phyloP scores from a whole-genome alignment of 1,140 invertebrate species.

The Drosophila prosaltans region DNA sequence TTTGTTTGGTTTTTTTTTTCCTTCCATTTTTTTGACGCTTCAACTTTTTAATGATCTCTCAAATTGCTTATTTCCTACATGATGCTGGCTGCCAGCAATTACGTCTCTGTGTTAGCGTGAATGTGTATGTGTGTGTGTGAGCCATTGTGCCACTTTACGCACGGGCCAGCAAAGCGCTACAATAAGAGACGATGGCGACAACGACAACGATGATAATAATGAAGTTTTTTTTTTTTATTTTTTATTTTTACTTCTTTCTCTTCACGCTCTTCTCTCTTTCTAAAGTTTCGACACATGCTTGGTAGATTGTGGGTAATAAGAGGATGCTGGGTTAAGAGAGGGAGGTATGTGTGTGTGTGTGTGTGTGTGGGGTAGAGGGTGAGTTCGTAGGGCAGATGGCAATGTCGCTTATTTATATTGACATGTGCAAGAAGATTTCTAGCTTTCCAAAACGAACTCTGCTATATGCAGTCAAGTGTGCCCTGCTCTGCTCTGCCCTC shows the following conservation, averaged over 20 bases:
- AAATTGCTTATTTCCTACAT: conserved; percentile 82
- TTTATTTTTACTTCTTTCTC: not conserved
- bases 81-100: conserved; percentile 70
- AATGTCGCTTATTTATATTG: conserved; percentile 71
- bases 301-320: not conserved
- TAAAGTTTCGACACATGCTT: conserved; percentile 55
- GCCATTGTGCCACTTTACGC: conserved; percentile 42
- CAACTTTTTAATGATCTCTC: conserved; percentile 81
- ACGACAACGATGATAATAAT: conserved; percentile 23
- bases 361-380: no score
- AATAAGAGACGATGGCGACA: conserved; percentile 27
- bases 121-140: conserved; percentile 25
- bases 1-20: conserved; percentile 12
- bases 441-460: conserved; percentile 40
- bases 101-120: conserved; percentile 49
- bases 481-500: not conserved
- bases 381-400: conserved; percentile 9
- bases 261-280: conserved; percentile 16
- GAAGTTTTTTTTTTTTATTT: conserved; percentile 8
- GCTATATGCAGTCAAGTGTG: conserved; percentile 36
- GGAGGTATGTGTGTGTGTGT: no score
- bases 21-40: conserved; percentile 54
- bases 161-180: conserved; percentile 41
- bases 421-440: conserved; percentile 73
- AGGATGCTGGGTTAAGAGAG: not conserved